Evolutionary conservation across 2,797 vertebrate species (phyloP), one percentile per base, ranked within the genome.

Genomic region (Salarias fasciatus): DNA sequence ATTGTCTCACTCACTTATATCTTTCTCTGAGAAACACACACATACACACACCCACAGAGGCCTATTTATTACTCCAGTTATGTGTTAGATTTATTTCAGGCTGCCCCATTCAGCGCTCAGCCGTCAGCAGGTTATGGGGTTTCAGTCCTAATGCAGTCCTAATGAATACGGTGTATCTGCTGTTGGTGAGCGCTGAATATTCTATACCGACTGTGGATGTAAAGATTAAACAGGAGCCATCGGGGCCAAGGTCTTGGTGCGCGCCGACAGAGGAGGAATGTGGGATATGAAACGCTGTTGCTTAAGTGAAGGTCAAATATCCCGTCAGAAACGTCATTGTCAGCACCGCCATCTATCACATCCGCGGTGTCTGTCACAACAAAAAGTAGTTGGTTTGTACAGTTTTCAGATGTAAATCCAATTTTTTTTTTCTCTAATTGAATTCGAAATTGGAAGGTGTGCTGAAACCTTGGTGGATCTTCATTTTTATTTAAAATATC

Each of bases 1-100:
- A 86, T 86, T 86, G 88, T 89, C 86, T 88, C 79, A 78, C 82
- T 88, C 86, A 79, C 84, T 89, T 89, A 87, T 85, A 86, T 89
- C 87, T 86, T 83, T 86, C 77, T 86, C 75, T 61, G 60, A 69
- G 74, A 88, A 85, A 71, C 70, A 68, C 68, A 66, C 80, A 81
- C 75, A 53, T 63, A 46, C 46, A 58, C 52, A 48, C 64, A 63
- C 15, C 53, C 60, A 44, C 63, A 14, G 28, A 69, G 71, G 66
- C 77, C 88, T 87, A 87, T 90, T 90, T 90, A 89, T 91, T 90
- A 86, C 87, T 77, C 86, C 82, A 84, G 86, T 92, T 91, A 89
- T 86, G 86, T 84, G 86, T 83, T 86, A 83, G 88, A 90, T 91
- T 90, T 91, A 91, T 90, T 89, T 90, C 83, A 77, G 83, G 80